Conservation (phyloP, 2,797 vertebrate genomes). For the Ficedula albicollis region DNA sequence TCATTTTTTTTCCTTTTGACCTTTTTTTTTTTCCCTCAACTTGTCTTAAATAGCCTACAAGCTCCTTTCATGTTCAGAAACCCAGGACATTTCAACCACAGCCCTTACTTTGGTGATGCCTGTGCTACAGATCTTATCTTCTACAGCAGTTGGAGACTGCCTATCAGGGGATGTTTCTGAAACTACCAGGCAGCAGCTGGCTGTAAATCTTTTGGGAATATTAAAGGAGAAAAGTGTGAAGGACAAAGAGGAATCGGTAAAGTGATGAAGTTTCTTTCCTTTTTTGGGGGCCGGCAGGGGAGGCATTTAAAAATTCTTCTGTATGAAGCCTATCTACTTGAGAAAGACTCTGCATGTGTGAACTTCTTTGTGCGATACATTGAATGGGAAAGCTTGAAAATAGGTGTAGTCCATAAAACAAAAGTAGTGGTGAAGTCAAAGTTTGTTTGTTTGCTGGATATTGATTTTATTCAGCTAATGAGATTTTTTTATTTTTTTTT, state of each 20-base stretch:
- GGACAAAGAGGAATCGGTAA: constrained; percentile 55
- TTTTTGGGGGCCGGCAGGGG: neutral
- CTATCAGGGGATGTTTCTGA: constrained; percentile 73
- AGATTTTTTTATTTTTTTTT: neutral
- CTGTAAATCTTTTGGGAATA: constrained; percentile 76
- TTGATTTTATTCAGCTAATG: neutral
- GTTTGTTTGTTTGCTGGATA: neutral
- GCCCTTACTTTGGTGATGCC: constrained; percentile 85
- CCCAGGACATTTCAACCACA: constrained; percentile 63
- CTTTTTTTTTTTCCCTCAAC: neutral
- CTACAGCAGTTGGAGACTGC: constrained; percentile 80
- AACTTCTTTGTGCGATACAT: neutral
- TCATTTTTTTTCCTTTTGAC: neutral
- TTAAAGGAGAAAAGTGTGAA: constrained; percentile 71
- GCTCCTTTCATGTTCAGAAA: constrained; percentile 74
- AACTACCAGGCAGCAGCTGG: constrained; percentile 79
- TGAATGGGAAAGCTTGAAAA: neutral
- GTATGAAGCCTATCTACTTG: neutral
- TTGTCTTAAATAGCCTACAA: constrained; percentile 77
- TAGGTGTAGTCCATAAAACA: neutral
- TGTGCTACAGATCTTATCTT: constrained; percentile 87
- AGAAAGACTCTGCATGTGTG: neutral
- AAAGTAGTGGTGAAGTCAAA: neutral
- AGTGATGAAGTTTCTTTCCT: neutral
- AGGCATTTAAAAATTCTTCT: neutral